Percentiles rank a stretch among this genome's conserved stretches.
Evolutionary conservation across 2,113 vertebrate species (phyloP).

Genomic region (Thamnaconus septentrionalis): DNA sequence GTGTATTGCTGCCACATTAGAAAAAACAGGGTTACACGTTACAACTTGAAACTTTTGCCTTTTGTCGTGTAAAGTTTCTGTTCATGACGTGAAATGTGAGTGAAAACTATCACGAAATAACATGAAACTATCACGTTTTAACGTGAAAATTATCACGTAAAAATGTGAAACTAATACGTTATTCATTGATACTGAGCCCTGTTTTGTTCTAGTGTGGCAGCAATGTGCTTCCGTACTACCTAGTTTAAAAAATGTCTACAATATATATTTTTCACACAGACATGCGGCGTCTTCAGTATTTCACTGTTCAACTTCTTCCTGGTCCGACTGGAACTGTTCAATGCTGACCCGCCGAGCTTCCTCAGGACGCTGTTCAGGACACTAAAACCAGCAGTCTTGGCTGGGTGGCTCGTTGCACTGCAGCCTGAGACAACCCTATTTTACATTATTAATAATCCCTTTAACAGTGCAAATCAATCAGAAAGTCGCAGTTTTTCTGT

Average conservation of each 20-base stretch:
- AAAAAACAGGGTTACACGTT: conserved; percentile 8
- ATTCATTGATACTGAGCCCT: no score
- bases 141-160: no score
- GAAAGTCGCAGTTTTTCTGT: not conserved
- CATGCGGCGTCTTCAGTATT: conserved; percentile 9
- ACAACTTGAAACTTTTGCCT: no score
- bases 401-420: not conserved
- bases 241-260: no score
- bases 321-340: conserved; percentile 54
- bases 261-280: not conserved
- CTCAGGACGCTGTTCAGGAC: conserved; percentile 57
- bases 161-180: not conserved
- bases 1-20: no score
- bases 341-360: conserved; percentile 57
- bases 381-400: not conserved
- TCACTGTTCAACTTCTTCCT: conserved; percentile 10
- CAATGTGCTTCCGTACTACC: no score
- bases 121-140: no score
- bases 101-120: no score
- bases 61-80: not conserved
- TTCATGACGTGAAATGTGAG: not conserved
- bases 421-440: conserved; percentile 1
- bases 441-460: conserved; percentile 23
- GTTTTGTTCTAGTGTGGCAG: no score
- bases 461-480: conserved; percentile 25